Conservation (phyloP, 1,140 invertebrate species). For the Ostrea edulis region DNA sequence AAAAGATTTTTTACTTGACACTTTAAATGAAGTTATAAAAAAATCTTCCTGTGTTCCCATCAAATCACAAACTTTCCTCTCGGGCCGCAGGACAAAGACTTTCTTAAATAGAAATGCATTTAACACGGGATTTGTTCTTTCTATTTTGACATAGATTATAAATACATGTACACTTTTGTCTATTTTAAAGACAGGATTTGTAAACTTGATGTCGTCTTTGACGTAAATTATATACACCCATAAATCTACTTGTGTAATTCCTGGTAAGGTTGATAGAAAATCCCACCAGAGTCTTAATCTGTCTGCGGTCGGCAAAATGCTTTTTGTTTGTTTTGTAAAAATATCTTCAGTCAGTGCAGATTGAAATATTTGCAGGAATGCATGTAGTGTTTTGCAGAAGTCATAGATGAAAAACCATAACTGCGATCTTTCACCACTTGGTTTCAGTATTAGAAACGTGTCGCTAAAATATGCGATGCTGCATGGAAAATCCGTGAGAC, state of each 20-base stretch:
- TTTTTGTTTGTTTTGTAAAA: not conserved
- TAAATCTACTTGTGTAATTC: not conserved
- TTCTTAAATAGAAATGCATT: not conserved
- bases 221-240: constrained; percentile 1
- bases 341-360: not conserved
- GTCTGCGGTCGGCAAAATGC: constrained; percentile 17
- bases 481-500: not conserved
- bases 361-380: not conserved
- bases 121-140: not conserved
- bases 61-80: not conserved
- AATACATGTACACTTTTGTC: not conserved
- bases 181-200: not conserved
- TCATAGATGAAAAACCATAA: not conserved
- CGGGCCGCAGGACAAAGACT: too few relatives aligned
- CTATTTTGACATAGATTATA: not conserved
- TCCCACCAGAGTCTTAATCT: not conserved
- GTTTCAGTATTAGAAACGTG: too few relatives aligned
- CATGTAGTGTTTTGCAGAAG: not conserved
- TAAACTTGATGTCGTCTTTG: not conserved
- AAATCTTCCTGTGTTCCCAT: not conserved
- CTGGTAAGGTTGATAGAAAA: constrained; percentile 8
- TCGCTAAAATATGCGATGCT: not conserved
- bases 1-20: constrained; percentile 22
- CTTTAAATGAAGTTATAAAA: constrained; percentile 36
- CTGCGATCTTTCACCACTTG: too few relatives aligned